A percentile compares a stretch with the other conserved stretches of the same genome.
phyloP scores from a whole-genome alignment of 2,888 invertebrate genomes.

The Caenorhabditis sp. region DNA sequence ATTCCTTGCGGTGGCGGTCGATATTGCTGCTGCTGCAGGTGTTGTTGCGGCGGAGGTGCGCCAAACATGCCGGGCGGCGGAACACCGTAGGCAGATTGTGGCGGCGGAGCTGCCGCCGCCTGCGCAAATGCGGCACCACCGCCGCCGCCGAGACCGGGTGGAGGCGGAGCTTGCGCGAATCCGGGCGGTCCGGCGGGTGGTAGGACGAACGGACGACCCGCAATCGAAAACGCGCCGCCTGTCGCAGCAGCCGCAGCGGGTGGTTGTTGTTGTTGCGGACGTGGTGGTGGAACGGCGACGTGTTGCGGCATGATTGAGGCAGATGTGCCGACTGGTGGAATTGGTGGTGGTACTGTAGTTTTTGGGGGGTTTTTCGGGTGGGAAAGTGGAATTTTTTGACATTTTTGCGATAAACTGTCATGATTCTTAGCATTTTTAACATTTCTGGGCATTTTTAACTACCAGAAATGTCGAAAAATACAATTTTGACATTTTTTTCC shows the following conservation, averaged over 20 bases:
- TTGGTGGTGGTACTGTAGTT: constrained; percentile 5
- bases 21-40: background rate
- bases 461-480: too few species aligned
- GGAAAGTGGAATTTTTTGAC: too few species aligned
- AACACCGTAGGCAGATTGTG: background rate
- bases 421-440: too few species aligned
- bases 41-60: too few species aligned
- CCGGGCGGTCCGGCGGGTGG: background rate
- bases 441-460: too few species aligned
- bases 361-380: too few species aligned
- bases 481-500: too few species aligned
- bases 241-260: background rate
- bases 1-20: background rate
- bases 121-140: too few species aligned
- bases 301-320: constrained; percentile 11
- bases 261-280: background rate
- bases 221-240: background rate
- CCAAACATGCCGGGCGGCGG: background rate
- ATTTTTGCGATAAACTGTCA: too few species aligned
- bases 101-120: background rate
- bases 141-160: background rate
- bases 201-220: background rate
- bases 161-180: background rate
- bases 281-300: constrained; percentile 17
- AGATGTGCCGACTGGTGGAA: constrained; percentile 12